Evolutionary conservation across 2,113 vertebrate genomes (phyloP), one percentile per base, ranked within the genome.

Genomic region (Lepisosteus osseus): DNA sequence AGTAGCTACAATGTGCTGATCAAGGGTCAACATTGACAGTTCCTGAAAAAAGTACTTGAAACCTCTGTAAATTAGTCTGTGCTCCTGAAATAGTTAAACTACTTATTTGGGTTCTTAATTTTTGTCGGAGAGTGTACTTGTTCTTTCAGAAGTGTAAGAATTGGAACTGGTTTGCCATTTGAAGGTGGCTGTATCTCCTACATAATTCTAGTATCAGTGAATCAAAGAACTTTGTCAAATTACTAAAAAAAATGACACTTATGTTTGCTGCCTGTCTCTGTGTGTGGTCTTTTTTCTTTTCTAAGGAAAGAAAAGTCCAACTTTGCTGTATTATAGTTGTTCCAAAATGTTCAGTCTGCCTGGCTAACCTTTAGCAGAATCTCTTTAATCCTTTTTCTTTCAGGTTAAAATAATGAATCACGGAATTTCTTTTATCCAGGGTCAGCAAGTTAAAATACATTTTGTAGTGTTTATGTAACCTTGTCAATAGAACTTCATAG

Each of bases 331-430:
- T 12, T 4, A 7, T 11, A 65, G 6, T 65, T 29, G 29, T 29
- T 29, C 29, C 29, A 29, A 29, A 29, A 13, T n/a, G 15, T 57
- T 55, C 61, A 69, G 62, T 45, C 7, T 44, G 51, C 63, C 43
- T 40, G 63, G 67, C 51, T 54, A 29, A 11, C 61, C 62, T 70
- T 69, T 40, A 47, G 2, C n/a, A 14, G 29, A 15, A 6, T 40
- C 14, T 17, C 2, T 61, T 63, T 69, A 65, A 67, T 59, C 73
- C 67, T 11, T 69, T 40, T 67, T 69, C 47, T 69, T 59, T 69
- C 55, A 67, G 66, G 51, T 70, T 15, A 51, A 40, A 67, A 44
- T 51, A 71, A 74, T 70, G 61, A 66, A 77, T 72, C n/a, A 40
- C 42, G 15, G 57, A 77, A 62, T 57, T 17, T 61, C 14, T 29